Evolutionary conservation across 2,888 invertebrate species (phyloP).

Genomic region (Holacanthella duospinosa): DNA sequence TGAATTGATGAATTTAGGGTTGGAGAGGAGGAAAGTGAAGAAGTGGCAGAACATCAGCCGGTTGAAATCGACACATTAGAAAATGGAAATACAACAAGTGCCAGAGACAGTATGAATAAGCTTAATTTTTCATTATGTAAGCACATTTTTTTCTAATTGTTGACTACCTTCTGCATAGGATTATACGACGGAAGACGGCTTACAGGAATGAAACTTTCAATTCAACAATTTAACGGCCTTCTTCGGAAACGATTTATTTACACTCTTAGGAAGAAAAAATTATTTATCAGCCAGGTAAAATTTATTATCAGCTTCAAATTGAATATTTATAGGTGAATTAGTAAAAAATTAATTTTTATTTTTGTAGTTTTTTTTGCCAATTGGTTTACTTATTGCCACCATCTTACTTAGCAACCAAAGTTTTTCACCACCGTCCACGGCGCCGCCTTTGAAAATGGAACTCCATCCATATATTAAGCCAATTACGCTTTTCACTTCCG

Average conservation of each 20-base stretch:
- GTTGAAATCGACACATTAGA: background rate
- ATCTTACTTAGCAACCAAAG: slow-evolving; percentile 15
- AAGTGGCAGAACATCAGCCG: background rate
- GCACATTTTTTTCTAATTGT: too few species aligned
- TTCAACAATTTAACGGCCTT: slow-evolving; percentile 41
- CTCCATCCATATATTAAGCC: slow-evolving; percentile 18
- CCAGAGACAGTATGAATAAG: too few species aligned
- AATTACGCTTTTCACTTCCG: slow-evolving; percentile 12
- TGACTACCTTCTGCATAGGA: too few species aligned
- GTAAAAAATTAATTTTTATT: background rate
- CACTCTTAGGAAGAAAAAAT: slow-evolving; percentile 39
- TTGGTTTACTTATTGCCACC: slow-evolving; percentile 21
- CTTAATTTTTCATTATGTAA: too few species aligned
- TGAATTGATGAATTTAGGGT: background rate
- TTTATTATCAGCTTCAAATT: background rate
- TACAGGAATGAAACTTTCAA: background rate
- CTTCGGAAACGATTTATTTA: slow-evolving; percentile 41
- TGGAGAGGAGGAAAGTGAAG: background rate
- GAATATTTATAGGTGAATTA: background rate
- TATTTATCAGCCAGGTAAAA: slow-evolving; percentile 39
- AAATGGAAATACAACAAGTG: background rate
- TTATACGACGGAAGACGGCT: background rate
- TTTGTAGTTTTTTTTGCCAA: slow-evolving; percentile 21
- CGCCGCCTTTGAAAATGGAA: slow-evolving; percentile 11
- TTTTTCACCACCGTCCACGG: slow-evolving; percentile 6